Conservation (phyloP, 2,113 vertebrate genomes). For the Phaethornis superciliosus region DNA sequence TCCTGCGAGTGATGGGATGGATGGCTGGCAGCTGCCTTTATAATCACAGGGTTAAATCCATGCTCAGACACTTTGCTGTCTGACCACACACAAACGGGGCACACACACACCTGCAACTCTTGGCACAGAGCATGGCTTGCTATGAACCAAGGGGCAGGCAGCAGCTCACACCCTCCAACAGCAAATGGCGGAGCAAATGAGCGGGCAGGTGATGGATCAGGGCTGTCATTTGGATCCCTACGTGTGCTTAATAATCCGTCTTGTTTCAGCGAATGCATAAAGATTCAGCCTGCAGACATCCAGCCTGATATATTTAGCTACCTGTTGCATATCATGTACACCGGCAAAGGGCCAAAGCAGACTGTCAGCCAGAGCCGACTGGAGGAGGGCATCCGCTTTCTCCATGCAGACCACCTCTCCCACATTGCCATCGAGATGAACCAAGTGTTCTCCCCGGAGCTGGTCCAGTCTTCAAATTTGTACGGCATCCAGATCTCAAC, state of each 20-base stretch:
- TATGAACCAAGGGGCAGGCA: background rate
- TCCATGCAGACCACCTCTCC: conserved; percentile 93
- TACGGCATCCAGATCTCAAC: conserved; percentile 97
- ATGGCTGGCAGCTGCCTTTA: background rate
- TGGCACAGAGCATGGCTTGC: background rate
- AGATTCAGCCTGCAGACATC: conserved; percentile 97
- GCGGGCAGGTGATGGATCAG: background rate
- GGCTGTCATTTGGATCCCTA: background rate
- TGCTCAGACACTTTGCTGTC: background rate
- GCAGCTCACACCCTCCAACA: fast-evolving
- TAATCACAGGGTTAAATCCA: background rate
- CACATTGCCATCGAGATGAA: conserved; percentile 81
- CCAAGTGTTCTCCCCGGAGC: conserved; percentile 77
- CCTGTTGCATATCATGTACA: conserved; percentile 98
- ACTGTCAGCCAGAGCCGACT: conserved; percentile 88
- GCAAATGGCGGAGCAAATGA: background rate
- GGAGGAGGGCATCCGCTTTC: conserved; percentile 95
- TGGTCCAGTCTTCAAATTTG: conserved; percentile 89
- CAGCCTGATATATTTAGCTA: conserved; percentile 99
- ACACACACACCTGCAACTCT: background rate
- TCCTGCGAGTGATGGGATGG: fast-evolving
- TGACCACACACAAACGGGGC: background rate
- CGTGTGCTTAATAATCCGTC: conserved; percentile 16
- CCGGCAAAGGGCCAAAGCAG: conserved; percentile 92
- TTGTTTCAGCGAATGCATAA: conserved; percentile 93